These are phyloP conservation scores for Gymnocypris eckloni DNA, from an alignment of 2,797 vertebrate species.

Conservation along the genomic window DNA sequence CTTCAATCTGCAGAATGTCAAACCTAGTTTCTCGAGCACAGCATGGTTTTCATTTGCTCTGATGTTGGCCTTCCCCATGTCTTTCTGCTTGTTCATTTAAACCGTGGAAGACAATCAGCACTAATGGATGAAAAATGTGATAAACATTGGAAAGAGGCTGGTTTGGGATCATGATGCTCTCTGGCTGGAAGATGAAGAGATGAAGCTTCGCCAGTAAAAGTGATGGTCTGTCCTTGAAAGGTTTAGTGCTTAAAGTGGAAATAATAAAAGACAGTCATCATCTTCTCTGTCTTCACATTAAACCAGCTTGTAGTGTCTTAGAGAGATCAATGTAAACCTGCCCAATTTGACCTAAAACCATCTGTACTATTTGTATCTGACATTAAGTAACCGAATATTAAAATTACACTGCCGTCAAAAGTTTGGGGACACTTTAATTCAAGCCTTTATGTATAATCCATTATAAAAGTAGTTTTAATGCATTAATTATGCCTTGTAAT, in stretches of 20 bases:
- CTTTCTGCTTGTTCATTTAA: constrained; percentile 48
- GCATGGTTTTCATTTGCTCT: constrained; percentile 56
- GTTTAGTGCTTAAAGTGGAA: constrained; percentile 6
- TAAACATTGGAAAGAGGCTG: constrained; percentile 48
- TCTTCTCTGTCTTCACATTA: constrained; percentile 8
- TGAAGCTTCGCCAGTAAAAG: constrained; percentile 22
- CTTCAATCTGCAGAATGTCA: constrained; percentile 5
- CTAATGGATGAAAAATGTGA: constrained; percentile 56
- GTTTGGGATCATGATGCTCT: constrained; percentile 18
- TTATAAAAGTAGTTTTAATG: not conserved
- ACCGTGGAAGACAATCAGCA: constrained; percentile 55
- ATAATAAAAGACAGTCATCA: constrained; percentile 1
- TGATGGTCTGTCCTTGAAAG: constrained; percentile 23
- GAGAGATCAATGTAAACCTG: not conserved
- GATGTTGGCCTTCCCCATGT: constrained; percentile 21
- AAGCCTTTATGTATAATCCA: not conserved
- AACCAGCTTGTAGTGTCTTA: not conserved
- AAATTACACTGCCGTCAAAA: not conserved
- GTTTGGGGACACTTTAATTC: not conserved
- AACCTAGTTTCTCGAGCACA: constrained; percentile 22
- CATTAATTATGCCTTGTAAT: too few species aligned
- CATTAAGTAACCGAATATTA: not conserved
- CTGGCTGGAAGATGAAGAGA: constrained; percentile 18
- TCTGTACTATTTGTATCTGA: not conserved
- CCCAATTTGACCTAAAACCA: not conserved